Evolutionary conservation across 2,113 vertebrate species (phyloP).

Genomic region (Xenopus laevis): DNA sequence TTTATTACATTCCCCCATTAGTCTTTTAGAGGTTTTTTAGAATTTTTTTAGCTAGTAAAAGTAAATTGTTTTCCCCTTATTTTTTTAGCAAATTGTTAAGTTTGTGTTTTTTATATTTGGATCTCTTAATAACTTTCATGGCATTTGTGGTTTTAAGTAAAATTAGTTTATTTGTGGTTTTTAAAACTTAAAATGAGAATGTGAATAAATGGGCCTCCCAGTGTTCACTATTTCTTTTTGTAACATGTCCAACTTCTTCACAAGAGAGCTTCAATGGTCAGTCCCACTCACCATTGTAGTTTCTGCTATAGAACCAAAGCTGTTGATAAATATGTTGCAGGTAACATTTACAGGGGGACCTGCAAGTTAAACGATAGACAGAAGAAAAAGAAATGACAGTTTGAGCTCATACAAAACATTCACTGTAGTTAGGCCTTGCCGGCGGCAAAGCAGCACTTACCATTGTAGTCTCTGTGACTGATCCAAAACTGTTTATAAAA

Average conservation of each 20-base stretch:
- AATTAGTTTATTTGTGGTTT: no score
- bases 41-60: no score
- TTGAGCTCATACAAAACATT: conserved; percentile 69
- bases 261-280: conserved; percentile 77
- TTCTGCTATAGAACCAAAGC: conserved; percentile 99
- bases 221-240: no score
- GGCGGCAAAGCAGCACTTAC: conserved; percentile 76
- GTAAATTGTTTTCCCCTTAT: no score
- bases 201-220: no score
- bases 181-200: no score
- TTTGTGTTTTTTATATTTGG: no score
- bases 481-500: conserved; percentile 99
- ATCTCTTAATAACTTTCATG: no score
- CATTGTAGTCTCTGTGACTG: conserved; percentile 95
- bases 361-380: conserved; percentile 92
- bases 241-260: conserved; percentile 62
- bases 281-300: conserved; percentile 96
- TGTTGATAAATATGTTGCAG: conserved; percentile 99
- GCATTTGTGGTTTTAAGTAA: no score
- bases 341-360: conserved; percentile 98
- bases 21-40: no score
- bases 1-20: no score
- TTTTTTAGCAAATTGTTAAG: no score
- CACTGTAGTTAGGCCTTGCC: conserved; percentile 66
- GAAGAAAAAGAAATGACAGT: conserved; percentile 85